Base-by-base conservation (phyloP, 2,113 vertebrate species). In the Oreochromis aureus region DNA sequence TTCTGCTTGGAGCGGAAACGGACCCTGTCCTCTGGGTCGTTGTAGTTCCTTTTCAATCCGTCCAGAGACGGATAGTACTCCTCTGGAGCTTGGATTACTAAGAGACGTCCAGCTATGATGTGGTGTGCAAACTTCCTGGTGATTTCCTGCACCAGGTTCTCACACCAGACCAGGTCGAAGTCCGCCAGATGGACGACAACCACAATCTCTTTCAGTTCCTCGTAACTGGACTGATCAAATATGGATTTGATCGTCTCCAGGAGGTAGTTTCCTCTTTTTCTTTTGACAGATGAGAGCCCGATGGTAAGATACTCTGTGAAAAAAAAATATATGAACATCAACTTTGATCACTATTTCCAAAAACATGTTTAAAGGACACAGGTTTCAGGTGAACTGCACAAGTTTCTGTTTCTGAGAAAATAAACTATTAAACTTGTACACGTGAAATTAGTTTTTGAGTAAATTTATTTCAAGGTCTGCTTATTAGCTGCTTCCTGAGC, bases 1-100 rank as follows among this genome's bases (percentile, higher is more conserved):
- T 99, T 99, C 96, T 99, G 99, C 90, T 99, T 99, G 32, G 99
- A 99, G 87, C 99, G 97, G 94, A 99, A 99, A 55, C 97, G 98
- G 32, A 99, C 99, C 36, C 98, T 96, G 63, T 99, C 98, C 87
- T 98, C 98, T 0, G 99, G 98, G 90, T 99, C 98, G 36, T 99
- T 99, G 92, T 99, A 99, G 94, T 99, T 99, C 96, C 99, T 97
- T 92, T 99, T 99, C 83, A 99, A 94, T 34, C 99, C 99, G 10
- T 98, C 97, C 90, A 99, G 89, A 59, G 96, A 97, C 5, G 98
- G 99, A 48, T 99, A 99, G 90, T 98, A 98, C 86, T 98, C 97
- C 93, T 98, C 97, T 11, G 98, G 98, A n/a, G 98, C 97, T 0
- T 99, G 98, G 89, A 99, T 99, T 84, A 99, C 98, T 84, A 98